Base-by-base conservation (phyloP, 2,113 vertebrate species). In the Eulacestoma nigropectus region DNA sequence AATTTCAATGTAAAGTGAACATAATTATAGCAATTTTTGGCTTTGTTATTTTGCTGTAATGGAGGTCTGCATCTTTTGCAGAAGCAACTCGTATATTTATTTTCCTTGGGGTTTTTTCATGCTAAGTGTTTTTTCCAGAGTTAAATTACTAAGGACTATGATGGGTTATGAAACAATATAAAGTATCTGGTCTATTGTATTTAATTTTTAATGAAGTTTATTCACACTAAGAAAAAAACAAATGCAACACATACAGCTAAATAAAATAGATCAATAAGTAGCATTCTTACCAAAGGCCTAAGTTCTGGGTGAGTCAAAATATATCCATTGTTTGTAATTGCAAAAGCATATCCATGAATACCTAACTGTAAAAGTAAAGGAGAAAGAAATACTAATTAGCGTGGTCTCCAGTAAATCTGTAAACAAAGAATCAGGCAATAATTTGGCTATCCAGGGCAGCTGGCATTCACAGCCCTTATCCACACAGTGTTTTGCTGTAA, bases 241-340 rank as follows among this genome's bases (percentile, higher is more conserved):
- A 86, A 67, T 33, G 9, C 32, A 85, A 67, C 9, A 41, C 6
- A 30, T 22, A 53, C 19, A 41, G 32, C 9, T 46, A 84, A 41
- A 94, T 53, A 90, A 88, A 97, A 91, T 29, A 86, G 22, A 84
- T 41, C 25, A 86, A 60, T 47, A 95, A 83, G 74, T 3, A 50
- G 37, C n/a, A 81, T 92, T 96, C 98, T 99, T 99, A 99, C 99
- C 98, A 99, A 98, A 64, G 99, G 99, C 75, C 99, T 98, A 59
- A 99, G 98, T 95, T 99, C 99, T 69, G 99, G 99, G 90, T 99
- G 99, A 39, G 99, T 99, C 97, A 99, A 98, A 97, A 99, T 99
- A 95, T 99, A 99, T 91, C 99, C 99, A 30, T 99, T 99, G 98
- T 99, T 99, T 77, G 99, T 99, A 97, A 99, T 99, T 95, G 99